These are phyloP conservation scores for Geophilus truncorum DNA, from an alignment of 2,888 invertebrate genomes.

Conservation along the genomic window DNA sequence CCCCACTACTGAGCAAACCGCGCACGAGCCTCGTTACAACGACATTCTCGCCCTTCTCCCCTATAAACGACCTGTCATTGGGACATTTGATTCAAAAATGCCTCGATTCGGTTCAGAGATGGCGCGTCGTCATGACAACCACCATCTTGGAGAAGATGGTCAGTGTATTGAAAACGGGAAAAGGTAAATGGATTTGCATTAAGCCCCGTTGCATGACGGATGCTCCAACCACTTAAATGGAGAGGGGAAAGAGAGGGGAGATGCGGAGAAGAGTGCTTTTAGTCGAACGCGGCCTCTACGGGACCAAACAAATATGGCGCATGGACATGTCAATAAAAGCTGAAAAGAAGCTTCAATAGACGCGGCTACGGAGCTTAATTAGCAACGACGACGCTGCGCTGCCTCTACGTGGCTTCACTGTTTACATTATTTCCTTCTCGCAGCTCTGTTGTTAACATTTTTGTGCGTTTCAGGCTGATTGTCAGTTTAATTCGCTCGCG, in stretches of 20 bases:
- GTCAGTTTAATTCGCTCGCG: neutral
- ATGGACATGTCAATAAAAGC: conserved; percentile 25
- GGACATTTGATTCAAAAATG: conserved; percentile 15
- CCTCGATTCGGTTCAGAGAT: neutral
- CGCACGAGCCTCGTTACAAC: neutral
- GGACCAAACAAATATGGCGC: conserved; percentile 24
- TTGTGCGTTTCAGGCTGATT: neutral
- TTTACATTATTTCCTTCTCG: neutral
- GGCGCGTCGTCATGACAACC: conserved; percentile 14
- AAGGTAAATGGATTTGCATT: conserved; percentile 27
- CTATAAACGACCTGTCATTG: conserved; percentile 2
- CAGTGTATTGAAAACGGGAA: conserved; percentile 18
- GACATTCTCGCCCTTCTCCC: neutral
- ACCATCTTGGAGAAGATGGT: conserved; percentile 24
- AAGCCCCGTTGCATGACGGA: conserved; percentile 22
- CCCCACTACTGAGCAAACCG: neutral
- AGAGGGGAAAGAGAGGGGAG: neutral
- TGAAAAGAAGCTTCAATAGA: neutral
- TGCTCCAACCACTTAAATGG: conserved; percentile 25
- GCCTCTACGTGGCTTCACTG: too few species aligned
- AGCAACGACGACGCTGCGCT: neutral
- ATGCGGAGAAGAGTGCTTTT: conserved; percentile 14
- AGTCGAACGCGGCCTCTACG: conserved; percentile 25
- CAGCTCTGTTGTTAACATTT: neutral
- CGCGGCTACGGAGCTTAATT: neutral